These are phyloP conservation scores for Lampropteryx suffumata DNA, from an alignment of 2,888 invertebrate species.

Conservation along the genomic window DNA sequence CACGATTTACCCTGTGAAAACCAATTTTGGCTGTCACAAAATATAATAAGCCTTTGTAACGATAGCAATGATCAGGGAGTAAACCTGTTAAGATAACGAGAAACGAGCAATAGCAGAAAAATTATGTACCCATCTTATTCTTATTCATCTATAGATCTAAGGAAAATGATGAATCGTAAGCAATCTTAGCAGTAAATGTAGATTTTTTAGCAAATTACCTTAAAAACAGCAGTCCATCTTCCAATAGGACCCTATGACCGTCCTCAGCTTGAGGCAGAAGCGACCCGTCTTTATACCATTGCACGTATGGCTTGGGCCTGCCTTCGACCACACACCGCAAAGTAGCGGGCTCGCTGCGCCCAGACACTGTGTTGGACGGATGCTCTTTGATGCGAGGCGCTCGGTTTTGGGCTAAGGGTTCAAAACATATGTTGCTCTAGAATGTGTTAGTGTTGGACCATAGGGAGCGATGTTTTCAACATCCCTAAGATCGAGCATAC, in stretches of 20 bases:
- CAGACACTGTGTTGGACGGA: constrained; percentile 97
- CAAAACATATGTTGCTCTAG: not conserved
- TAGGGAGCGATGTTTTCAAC: no score
- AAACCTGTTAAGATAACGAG: no score
- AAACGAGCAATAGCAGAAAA: no score
- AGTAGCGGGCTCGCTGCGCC: constrained; percentile 98
- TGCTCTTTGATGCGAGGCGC: constrained; percentile 98
- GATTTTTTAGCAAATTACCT: constrained; percentile 59
- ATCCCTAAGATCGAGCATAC: no score
- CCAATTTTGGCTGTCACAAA: constrained; percentile 19
- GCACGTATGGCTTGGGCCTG: constrained; percentile 93
- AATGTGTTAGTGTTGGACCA: no score
- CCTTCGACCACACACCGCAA: constrained; percentile 99
- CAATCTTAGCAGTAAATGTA: no score
- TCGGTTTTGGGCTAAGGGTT: constrained; percentile 88
- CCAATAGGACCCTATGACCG: constrained; percentile 94
- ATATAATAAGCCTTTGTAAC: no score
- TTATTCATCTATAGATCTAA: no score
- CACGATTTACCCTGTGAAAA: constrained; percentile 90
- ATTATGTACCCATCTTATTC: no score
- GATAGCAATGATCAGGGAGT: no score
- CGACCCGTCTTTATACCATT: constrained; percentile 96
- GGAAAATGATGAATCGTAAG: no score
- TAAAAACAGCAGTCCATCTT: constrained; percentile 97
- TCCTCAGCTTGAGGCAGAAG: constrained; percentile 91